Evolutionary conservation across 2,113 vertebrate species (phyloP), one percentile per base, ranked within the genome.

Genomic region (Clupea harengus): DNA sequence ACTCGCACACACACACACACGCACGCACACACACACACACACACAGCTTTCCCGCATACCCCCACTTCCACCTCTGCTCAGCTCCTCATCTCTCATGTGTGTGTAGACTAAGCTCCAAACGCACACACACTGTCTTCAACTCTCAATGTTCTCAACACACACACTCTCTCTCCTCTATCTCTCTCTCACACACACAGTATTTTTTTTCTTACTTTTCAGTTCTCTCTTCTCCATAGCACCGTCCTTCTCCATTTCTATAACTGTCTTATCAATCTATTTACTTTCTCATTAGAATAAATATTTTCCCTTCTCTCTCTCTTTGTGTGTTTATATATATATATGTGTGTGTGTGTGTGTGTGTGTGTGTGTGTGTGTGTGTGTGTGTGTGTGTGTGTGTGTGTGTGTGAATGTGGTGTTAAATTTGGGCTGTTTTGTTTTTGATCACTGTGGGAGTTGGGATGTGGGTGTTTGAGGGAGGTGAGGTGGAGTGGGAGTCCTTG

Each of bases 361-460:
- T 47, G 18, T 60, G 39, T 18, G 9, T 78, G 72, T 32, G 25
- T 39, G 39, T 39, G 39, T 67, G 50, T 85, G 50, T 57, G 28
- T 81, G 39, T 60, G 52, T 47, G 25, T 64, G 80, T 47, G 49
- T 86, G 81, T 45, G 45, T 52, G 44, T 82, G 39, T 32, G 39
- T 25, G 22, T 47, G 25, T 60, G 39, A 25, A 17, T 78, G 72
- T 32, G 25, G 25, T 78, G 13, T 32, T 32, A 78, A 78, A 39
- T 78, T 44, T 28, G 72, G 22, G 10, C 72, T 78, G 72, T 78
- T 20, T 3, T 13, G 72, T 17, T 72, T 84, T 85, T 82, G 46
- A 54, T 81, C 52, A 39, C 72, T 85, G 83, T 82, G 72, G 64
- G 82, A 85, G 84, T 32, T 81, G 52, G 49, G 17, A 83, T 85